Evolutionary conservation across 2,888 invertebrate species (phyloP).

Genomic region (Xanthia togata): DNA sequence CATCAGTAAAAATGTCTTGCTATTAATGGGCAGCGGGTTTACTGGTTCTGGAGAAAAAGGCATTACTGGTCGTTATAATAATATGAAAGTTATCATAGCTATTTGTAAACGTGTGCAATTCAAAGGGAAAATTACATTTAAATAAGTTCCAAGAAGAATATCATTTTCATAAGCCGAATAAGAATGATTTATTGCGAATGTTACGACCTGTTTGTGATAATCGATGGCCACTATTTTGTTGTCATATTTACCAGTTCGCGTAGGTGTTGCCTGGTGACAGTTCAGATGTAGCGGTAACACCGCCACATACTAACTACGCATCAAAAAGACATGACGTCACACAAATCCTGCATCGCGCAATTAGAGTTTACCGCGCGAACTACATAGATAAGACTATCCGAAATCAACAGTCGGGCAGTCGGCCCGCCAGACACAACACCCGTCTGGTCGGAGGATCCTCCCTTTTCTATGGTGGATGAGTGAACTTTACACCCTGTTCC

Average conservation of each 20-base stretch:
- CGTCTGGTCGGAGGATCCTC: no score
- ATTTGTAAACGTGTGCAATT: neutral
- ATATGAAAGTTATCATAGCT: neutral
- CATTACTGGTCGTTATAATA: neutral
- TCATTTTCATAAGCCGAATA: neutral
- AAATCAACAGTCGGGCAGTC: no score
- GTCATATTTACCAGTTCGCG: constrained; percentile 18
- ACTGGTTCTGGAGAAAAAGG: neutral
- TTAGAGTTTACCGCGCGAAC: no score
- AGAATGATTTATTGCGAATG: constrained; percentile 8
- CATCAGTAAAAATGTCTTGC: neutral
- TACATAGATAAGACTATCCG: no score
- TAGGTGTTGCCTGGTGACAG: constrained; percentile 51
- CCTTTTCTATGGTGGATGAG: no score
- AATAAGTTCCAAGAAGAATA: neutral
- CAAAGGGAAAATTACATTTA: neutral
- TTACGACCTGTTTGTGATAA: constrained; percentile 32
- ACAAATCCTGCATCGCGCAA: no score
- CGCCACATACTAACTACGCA: no score
- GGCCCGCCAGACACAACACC: no score
- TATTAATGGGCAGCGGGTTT: neutral
- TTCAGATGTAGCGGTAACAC: no score
- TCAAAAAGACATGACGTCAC: no score
- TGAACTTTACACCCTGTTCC: no score
- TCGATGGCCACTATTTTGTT: constrained; percentile 44